A percentile compares a stretch with the other conserved stretches of the same genome.
These are phyloP conservation scores for Phocoena sinus DNA, from an alignment of 2,113 vertebrate species.

Conservation along the genomic window DNA sequence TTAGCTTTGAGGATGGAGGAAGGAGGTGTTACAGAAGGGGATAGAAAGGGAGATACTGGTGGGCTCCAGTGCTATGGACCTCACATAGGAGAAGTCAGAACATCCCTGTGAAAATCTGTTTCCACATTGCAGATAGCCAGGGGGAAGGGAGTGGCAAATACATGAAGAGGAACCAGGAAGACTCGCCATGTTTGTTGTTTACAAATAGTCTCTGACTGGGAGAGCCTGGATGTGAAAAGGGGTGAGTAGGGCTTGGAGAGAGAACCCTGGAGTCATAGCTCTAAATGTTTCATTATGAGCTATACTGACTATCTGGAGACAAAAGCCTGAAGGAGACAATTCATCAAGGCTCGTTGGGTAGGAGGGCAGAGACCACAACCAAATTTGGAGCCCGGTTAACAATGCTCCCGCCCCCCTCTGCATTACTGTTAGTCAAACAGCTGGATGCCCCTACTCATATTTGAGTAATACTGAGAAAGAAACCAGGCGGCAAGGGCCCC, in stretches of 20 bases:
- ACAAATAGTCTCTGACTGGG: background rate
- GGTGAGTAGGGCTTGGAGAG: background rate
- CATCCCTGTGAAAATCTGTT: background rate
- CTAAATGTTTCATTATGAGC: background rate
- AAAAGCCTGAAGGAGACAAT: background rate
- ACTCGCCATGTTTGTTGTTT: accelerated
- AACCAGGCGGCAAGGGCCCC: background rate
- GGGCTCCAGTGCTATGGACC: background rate
- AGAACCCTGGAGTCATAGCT: background rate
- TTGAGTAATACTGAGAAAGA: background rate
- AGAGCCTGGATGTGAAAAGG: background rate
- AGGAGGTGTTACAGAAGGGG: background rate
- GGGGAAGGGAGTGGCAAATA: background rate
- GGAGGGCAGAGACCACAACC: background rate
- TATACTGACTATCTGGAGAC: background rate
- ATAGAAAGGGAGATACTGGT: background rate
- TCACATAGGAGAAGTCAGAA: background rate
- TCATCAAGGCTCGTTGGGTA: background rate
- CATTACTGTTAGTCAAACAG: background rate
- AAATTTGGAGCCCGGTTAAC: background rate
- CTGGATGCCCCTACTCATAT: background rate
- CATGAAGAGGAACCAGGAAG: background rate
- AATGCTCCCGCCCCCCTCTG: accelerated
- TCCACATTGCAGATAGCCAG: background rate
- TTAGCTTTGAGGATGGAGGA: background rate